Evolutionary conservation across 2,888 invertebrate genomes (phyloP).

Genomic region (Cotesia congregata): DNA sequence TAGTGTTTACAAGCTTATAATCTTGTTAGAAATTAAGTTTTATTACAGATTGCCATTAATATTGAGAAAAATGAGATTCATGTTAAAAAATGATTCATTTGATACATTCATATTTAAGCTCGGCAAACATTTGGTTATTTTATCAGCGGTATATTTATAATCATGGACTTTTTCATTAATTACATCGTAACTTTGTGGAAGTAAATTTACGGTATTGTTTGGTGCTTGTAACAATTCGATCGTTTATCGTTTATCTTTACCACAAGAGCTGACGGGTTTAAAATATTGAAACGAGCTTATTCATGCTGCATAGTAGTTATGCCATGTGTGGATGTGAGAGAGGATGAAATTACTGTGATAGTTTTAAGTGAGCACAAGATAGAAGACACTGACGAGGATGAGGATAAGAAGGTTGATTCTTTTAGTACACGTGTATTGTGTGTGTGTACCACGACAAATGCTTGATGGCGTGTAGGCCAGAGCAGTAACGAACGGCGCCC

Average conservation of each 20-base stretch:
- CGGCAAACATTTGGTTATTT: too few species aligned
- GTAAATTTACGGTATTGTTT: conserved; percentile 26
- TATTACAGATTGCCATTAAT: too few species aligned
- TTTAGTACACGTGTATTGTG: conserved; percentile 17
- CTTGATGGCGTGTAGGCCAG: conserved; percentile 57
- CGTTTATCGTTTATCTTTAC: conserved; percentile 7
- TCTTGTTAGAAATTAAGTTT: too few species aligned
- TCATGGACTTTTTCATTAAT: background rate
- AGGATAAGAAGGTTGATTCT: background rate
- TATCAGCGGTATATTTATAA: too few species aligned
- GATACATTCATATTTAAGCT: too few species aligned
- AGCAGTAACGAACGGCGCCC: conserved; percentile 64
- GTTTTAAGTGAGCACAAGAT: background rate
- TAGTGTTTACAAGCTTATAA: too few species aligned
- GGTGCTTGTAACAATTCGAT: conserved; percentile 8
- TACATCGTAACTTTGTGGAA: background rate
- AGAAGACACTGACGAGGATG: background rate
- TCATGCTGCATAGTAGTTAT: conserved; percentile 19
- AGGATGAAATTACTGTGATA: background rate
- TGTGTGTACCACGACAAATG: conserved; percentile 37
- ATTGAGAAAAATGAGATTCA: too few species aligned
- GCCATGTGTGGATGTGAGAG: background rate
- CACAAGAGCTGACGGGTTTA: background rate
- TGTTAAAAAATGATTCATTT: too few species aligned
- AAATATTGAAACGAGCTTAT: conserved; percentile 28